Evolutionary conservation across 1,140 invertebrate species (phyloP).

Genomic region (Condylostylus longicornis): DNA sequence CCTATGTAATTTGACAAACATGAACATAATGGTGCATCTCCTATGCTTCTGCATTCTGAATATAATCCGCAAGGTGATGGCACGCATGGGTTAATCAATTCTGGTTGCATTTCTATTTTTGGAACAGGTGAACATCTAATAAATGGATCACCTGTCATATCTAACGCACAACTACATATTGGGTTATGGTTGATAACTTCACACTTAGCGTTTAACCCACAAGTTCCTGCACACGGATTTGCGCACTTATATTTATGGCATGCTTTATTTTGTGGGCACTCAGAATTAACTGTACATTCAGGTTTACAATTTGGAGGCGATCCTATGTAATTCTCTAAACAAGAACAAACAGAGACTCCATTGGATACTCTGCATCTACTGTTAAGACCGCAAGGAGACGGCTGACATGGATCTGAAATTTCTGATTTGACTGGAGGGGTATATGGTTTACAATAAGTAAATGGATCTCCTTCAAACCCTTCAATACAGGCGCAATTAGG

Average conservation of each 20-base stretch:
- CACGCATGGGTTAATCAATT: constrained; percentile 48
- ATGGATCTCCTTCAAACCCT: constrained; percentile 63
- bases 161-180: constrained; percentile 52
- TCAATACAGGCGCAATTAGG: constrained; percentile 57
- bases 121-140: constrained; percentile 39
- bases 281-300: constrained; percentile 55
- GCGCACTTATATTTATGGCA: constrained; percentile 57
- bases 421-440: constrained; percentile 44
- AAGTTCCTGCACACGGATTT: constrained; percentile 53
- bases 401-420: constrained; percentile 45
- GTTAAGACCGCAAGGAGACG: constrained; percentile 67
- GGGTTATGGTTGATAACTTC: constrained; percentile 57
- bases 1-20: constrained; percentile 62
- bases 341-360: constrained; percentile 62
- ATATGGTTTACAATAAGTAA: constrained; percentile 46
- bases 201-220: constrained; percentile 51
- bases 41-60: constrained; percentile 46
- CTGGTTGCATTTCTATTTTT: constrained; percentile 37
- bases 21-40: constrained; percentile 51
- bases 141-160: constrained; percentile 60
- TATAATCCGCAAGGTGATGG: constrained; percentile 66
- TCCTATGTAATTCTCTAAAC: constrained; percentile 52
- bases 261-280: constrained; percentile 51
- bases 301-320: constrained; percentile 53
- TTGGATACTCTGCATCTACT: constrained; percentile 54